Base-by-base conservation (phyloP, 2,797 vertebrate genomes). In the Rousettus madagascariensis region DNA sequence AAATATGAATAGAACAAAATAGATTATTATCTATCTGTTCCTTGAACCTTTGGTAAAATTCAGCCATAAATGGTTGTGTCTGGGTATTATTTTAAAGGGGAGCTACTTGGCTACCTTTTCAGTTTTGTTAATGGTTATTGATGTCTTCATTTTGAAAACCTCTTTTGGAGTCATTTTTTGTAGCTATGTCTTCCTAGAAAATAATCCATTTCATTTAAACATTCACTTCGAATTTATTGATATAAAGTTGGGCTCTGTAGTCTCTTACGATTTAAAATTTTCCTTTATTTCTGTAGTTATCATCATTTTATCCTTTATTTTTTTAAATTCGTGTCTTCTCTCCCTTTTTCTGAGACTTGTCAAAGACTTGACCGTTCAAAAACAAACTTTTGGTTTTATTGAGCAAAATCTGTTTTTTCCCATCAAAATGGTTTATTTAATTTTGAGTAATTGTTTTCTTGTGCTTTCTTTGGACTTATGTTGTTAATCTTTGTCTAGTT, bases 1-100 rank as follows among this genome's bases (percentile, higher is more conserved):
- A 84, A 93, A 24, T 55, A 71, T 13, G 71, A 86, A 90, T 55
- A 71, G 55, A 85, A 49, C 24, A 88, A 66, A 79, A 71, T 13
- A 86, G 59, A 82, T 78, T 75, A 88, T 71, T 41, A 55, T 71
- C 46, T 53, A 55, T 71, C 46, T 53, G 20, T 61, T 85, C 38
- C 33, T 80, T 96, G 22, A 91, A 88, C 55, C 71, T 82, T 36
- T 88, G 55, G 33, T 88, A 84, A 91, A 91, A 79, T 59, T 63
- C 51, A 94, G 53, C 63, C 24, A 66, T 74, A 63, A 59, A 72
- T 11, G 33, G 4, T 84, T 59, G 72, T n/a, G 19, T 61, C 28
- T 85, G 65, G 28, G 7, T 88, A 24, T 79, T n/a, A 77, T 55
- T 78, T 78, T 79, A 53, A 66, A 66, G 68, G 30, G 61, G 36